Conservation (phyloP, 2,113 vertebrate genomes). For the Aegotheles bennettii region DNA sequence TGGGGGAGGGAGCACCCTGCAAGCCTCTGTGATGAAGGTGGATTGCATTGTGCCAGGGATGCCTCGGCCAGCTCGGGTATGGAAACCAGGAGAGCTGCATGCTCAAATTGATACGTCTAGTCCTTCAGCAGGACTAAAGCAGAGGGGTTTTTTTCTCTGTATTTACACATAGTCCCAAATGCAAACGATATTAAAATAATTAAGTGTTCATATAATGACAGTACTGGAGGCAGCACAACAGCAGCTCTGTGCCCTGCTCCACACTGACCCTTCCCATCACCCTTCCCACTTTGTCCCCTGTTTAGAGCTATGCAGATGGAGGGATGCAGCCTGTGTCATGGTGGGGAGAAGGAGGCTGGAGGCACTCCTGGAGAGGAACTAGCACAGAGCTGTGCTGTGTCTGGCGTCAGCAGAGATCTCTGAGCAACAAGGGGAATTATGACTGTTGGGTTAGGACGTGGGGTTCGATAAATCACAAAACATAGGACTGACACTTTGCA, state of each 20-base stretch:
- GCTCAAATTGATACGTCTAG: fast-evolving
- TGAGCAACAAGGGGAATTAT: background rate
- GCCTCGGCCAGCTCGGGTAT: fast-evolving
- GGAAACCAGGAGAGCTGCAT: background rate
- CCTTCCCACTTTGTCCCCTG: background rate
- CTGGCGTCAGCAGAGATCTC: background rate
- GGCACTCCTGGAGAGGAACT: background rate
- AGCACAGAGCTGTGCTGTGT: background rate
- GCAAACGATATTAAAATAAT: background rate
- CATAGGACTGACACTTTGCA: background rate
- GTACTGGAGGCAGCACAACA: background rate
- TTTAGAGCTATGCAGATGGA: background rate
- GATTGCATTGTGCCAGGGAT: background rate
- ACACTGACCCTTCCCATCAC: background rate
- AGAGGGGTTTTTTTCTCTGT: background rate
- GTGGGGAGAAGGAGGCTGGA: background rate
- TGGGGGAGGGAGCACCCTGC: background rate
- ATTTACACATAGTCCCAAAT: background rate
- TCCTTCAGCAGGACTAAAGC: background rate
- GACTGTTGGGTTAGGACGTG: background rate
- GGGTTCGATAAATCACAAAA: background rate
- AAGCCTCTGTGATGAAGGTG: background rate
- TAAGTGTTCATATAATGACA: background rate
- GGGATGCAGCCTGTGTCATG: background rate
- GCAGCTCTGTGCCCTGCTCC: background rate